Base-by-base conservation (phyloP, 2,797 vertebrate species). In the Falco berigora region DNA sequence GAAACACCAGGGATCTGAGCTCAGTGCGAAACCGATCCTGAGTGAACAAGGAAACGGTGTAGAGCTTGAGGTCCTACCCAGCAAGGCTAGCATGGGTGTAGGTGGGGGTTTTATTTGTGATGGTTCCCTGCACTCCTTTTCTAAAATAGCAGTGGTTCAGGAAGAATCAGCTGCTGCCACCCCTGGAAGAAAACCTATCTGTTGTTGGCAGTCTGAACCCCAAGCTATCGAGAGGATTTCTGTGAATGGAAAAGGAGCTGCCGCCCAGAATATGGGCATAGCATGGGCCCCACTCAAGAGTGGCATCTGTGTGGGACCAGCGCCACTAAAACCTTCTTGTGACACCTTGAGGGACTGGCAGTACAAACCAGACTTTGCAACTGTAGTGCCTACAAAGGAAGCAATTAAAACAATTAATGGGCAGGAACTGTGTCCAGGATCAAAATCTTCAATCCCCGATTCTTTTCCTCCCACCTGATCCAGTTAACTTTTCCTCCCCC, bases 231-330 rank as follows among this genome's bases (percentile, higher is more conserved):
- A 61, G 32, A 88, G 21, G 20, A 72, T 46, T 75, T 90, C 80
- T 89, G 80, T 47, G n/a, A 80, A 59, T 4, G 38, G 27, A 68
- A 88, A 73, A 71, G 64, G 32, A 83, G 47, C 46, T 88, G 53
- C 56, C 83, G 53, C 58, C 58, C 74, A 59, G 47, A 82, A 81
- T 12, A 75, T 0, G 2, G 59, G 12, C 63, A 82, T 36, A 59
- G 14, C 22, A 55, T 1, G 3, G 9, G 15, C 20, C 46, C 46
- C 15, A 12, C 34, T 91, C 36, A 52, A 56, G 44, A 64, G 77
- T 24, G 32, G 74, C 1, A 1, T 0, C 0, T 23, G 12, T 0
- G 0, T 4, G 7, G 27, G n/a, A 7, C 36, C 8, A 10, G 17
- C 0, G 3, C 8, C 24, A 40, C 20, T 64, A 32, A 10, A 59